Base-by-base conservation (phyloP, 1,140 invertebrate genomes). In the Dendroctonus ponderosae region DNA sequence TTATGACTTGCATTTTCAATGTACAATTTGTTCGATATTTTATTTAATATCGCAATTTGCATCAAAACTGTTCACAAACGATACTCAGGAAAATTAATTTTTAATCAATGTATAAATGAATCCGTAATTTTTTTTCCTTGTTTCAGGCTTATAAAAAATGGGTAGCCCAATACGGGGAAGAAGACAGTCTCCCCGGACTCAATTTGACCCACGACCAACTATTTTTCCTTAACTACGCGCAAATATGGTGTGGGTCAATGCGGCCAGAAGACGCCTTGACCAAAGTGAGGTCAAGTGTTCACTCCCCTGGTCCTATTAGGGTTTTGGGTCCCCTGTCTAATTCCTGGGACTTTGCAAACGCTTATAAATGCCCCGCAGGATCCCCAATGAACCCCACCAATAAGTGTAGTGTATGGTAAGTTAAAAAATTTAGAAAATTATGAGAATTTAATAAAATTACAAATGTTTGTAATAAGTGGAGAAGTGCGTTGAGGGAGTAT, bases 211-310 rank as follows among this genome's bases (percentile, higher is more conserved):
- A 94, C 73, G 89, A 94, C 78, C 92, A 94, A 78, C 79, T 94
- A 5, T 94, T 94, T 79, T 95, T 93, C 76, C 82, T 95, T 3
- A 95, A 94, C 77, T 95, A 94, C 77, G 92, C 92, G 8, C 84
- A 92, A 84, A 98, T 99, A 51, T 99, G 96, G 96, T 99, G 96
- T 77, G 96, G 96, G 6, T 91, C 93, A 0, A 97, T 97, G 93
- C 85, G 95, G 70, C 93, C 93, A 5, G 94, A 99, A 81, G 96
- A 98, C 73, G 94, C 96, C 52, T 80, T 96, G 3, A 94, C 91
- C 37, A 97, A 97, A 82, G 87, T 98, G 54, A 86, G 95, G 43
- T 96, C 94, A 8, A 94, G 94, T 5, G 94, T 96, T 7, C 97
- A 99, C 77, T 94, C 95, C 8, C 96, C 96, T 0, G 96, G 95